A percentile compares a stretch with the other conserved stretches of the same genome.
These are phyloP conservation scores for Trissonchulus latispiculum DNA, from an alignment of 2,888 invertebrate species.

Conservation along the genomic window DNA sequence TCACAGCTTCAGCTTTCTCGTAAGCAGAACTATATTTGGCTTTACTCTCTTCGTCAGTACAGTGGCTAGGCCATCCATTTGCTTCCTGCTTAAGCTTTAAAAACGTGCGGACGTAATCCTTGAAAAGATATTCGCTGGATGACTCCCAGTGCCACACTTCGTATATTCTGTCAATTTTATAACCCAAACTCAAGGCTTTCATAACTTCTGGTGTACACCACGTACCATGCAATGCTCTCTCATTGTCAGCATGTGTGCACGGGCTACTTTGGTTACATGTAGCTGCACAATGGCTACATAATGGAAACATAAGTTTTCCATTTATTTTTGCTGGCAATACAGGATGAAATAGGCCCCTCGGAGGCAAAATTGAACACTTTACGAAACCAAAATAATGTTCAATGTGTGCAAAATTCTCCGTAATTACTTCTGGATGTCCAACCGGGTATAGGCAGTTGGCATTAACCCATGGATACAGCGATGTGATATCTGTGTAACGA, in stretches of 20 bases:
- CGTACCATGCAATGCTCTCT: not conserved
- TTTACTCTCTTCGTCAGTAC: not conserved
- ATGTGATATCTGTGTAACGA: too few species aligned
- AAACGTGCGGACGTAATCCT: not conserved
- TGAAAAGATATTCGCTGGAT: not conserved
- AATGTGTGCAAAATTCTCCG: not conserved
- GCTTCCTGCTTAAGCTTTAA: too few species aligned
- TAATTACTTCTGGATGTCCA: conserved; percentile 5
- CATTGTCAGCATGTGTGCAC: not conserved
- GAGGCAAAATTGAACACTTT: not conserved
- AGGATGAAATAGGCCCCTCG: not conserved
- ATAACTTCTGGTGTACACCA: not conserved
- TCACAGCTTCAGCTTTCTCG: not conserved
- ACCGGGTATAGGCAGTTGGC: too few species aligned
- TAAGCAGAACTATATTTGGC: not conserved
- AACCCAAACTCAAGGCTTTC: not conserved
- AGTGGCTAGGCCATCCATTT: not conserved
- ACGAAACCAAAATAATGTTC: conserved; percentile 9
- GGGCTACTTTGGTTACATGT: not conserved
- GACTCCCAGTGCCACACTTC: conserved; percentile 4
- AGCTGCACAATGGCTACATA: not conserved
- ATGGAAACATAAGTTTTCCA: conserved; percentile 6
- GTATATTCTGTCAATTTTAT: not conserved
- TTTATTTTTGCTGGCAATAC: too few species aligned
- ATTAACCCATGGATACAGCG: too few species aligned